Evolutionary conservation across 2,888 invertebrate species (phyloP), one percentile per base, ranked within the genome.

Genomic region (Drosophila meridionalis): DNA sequence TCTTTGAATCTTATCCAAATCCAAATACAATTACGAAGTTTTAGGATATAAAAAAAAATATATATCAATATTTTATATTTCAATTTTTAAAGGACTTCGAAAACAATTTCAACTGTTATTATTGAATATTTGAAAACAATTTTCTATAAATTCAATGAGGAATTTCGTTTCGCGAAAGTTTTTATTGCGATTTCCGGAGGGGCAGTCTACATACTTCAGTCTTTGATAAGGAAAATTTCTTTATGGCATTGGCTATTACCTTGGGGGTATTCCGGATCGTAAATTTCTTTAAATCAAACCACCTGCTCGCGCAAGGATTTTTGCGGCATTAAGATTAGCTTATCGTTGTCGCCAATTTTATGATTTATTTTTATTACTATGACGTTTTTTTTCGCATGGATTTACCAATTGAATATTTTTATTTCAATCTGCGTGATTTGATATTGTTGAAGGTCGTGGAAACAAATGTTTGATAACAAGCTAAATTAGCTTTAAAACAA

Each of bases 271-370:
- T 74, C 65, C 68, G 63, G 50, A 50, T 76, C 83, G 57, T 84
- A 84, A 88, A 89, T 87, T 61, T 69, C 57, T 66, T 70, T 53
- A 70, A 78, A 70, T 88, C 80, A 70, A 52, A 48, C 63, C 86
- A 80, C 43, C 80, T 77, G 83, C 32, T 47, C 43, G 40, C 11
- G 11, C 36, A 38, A 47, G 62, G 73, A 78, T 78, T 87, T 73
- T 57, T 61, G 53, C 47, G 7, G 34, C 0, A 62, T 63, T 64
- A 20, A 56, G 74, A 85, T 84, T 88, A 85, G 76, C 90, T 84
- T 79, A 84, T 84, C 84, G 14, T 3, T 8, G n/a, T 45, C 38
- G 34, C 20, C 32, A 56, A 47, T 69, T 63, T 84, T 78, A 84
- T 64, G 50, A 74, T 82, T 82, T 78, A 60, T 69, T 85, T 87